Evolutionary conservation across 2,888 invertebrate genomes (phyloP), one percentile per base, ranked within the genome.

Genomic region (Xiphydria camelus): DNA sequence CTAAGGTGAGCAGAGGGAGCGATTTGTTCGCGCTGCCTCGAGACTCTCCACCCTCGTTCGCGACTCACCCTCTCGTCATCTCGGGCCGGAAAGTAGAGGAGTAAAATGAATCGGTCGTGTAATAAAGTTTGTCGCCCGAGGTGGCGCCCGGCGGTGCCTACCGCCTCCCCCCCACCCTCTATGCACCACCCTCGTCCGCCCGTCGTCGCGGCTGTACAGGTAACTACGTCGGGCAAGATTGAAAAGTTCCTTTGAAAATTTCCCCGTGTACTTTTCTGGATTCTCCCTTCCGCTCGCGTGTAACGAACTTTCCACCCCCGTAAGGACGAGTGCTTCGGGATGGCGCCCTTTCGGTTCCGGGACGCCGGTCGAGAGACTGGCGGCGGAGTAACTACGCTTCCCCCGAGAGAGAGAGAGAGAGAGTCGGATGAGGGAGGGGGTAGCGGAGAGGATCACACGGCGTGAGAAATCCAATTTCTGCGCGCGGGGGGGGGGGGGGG

Each of bases 1-100:
- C 62, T 61, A 62, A 62, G 57, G 53, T 47, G 53, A 61, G 49
- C 53, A 51, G 53, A 52, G 52, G 46, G 48, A 49, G 49, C 53
- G 57, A 62, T 61, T 59, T 57, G 56, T 53, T 57, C 57, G 50
- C 53, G 53, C 56, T 54, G 55, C 46, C 44, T 51, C 43, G 42
- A 50, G n/a, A n/a, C n/a, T n/a, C 10, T 10, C 10, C 10, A 26
- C 26, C 26, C 4, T 26, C 26, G 26, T 26, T n/a, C 10, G 6
- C 12, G 12, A 14, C 10, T 14, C 10, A 10, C 10, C 4, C 26
- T 26, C 26, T 26, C 14, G 14, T 26, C 26, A 26, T 26, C 26
- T 26, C 14, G 14, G 26, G 14, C 10, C 26, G 26, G 26, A 26
- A 26, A n/a, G 26, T 26, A 26, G 12, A 26, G 12, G 10, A 4